Evolutionary conservation across 1,140 invertebrate genomes (phyloP), one percentile per base, ranked within the genome.

Genomic region (Odontomachus brunneus): DNA sequence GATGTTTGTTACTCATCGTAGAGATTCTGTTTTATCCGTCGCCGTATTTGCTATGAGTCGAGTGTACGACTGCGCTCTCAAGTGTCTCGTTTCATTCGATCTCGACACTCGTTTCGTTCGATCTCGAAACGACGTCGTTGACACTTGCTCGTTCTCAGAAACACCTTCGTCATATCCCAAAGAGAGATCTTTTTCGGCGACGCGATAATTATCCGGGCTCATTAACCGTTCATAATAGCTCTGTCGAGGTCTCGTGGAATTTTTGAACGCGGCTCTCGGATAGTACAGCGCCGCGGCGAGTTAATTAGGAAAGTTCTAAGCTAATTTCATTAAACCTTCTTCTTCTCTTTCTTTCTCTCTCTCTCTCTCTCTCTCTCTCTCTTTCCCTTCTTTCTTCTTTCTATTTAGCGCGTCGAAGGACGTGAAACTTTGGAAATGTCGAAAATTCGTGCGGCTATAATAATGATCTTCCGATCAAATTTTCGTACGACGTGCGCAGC

Each of bases 291-390:
- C 11, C 1, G 24, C 3, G 19, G 60, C 48, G 49, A 65, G 81
- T 82, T 82, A 76, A 82, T 82, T 82, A 76, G 81, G 78, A 82
- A 82, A 82, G 48, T 82, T 82, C 29, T n/a, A 5, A 51, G 81
- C 44, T 82, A 76, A 82, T 82, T 82, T 65, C 72, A 82, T 82
- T 82, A 82, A 82, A 76, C 48, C 55, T 48, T 3, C 29, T 26
- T 19, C 15, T 11, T 22, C 24, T 15, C 29, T n/a, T 59, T n/a
- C n/a, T n/a, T n/a, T n/a, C n/a, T n/a, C n/a, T n/a, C n/a, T 5
- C 29, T 5, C 5, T 5, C 29, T 17, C n/a, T 5, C 29, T 2
- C 5, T 33, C 29, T 33, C 29, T 5, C 5, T 5, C 29, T 33
- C 29, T 5, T 33, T 33, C 5, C 5, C 29, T 33, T 5, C 29